A percentile compares a stretch with the other conserved stretches of the same genome.
phyloP scores from a whole-genome alignment of 2,888 invertebrate species.

The Nomada fucata region DNA sequence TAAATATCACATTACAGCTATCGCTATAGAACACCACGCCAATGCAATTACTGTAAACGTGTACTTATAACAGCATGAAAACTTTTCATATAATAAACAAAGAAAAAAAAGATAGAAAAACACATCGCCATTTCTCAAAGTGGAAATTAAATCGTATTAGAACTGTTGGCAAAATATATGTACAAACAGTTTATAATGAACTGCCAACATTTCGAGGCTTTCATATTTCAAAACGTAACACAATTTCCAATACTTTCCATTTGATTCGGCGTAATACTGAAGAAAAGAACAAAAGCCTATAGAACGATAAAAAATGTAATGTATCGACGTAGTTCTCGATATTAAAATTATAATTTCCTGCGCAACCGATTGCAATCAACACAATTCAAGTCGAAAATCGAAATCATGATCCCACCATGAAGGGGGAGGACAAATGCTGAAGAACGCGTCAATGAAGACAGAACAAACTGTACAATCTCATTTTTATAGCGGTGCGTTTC shows the following conservation, averaged over 20 bases:
- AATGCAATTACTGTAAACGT: no score
- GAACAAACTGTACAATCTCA: conserved; percentile 37
- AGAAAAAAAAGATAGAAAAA: no score
- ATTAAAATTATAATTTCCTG: neutral
- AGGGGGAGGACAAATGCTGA: conserved; percentile 24
- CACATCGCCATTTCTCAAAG: no score
- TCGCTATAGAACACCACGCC: no score
- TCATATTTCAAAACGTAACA: neutral
- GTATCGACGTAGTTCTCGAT: neutral
- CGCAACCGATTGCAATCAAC: neutral
- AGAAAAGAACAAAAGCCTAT: neutral
- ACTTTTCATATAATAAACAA: no score
- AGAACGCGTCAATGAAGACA: conserved; percentile 19
- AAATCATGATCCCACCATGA: conserved; percentile 54
- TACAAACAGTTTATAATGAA: neutral
- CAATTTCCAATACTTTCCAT: neutral
- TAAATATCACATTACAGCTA: no score
- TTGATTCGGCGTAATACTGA: neutral
- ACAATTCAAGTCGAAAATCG: neutral
- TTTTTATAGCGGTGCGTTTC: conserved; percentile 52
- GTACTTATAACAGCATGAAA: no score
- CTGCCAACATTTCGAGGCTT: neutral
- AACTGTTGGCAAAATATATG: no score
- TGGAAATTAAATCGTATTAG: no score
- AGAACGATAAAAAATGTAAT: neutral